Percentiles rank a stretch among this genome's conserved stretches.
These are phyloP conservation scores for Protomyctophum bolini DNA, from an alignment of 2,113 vertebrate genomes.

Conservation along the genomic window DNA sequence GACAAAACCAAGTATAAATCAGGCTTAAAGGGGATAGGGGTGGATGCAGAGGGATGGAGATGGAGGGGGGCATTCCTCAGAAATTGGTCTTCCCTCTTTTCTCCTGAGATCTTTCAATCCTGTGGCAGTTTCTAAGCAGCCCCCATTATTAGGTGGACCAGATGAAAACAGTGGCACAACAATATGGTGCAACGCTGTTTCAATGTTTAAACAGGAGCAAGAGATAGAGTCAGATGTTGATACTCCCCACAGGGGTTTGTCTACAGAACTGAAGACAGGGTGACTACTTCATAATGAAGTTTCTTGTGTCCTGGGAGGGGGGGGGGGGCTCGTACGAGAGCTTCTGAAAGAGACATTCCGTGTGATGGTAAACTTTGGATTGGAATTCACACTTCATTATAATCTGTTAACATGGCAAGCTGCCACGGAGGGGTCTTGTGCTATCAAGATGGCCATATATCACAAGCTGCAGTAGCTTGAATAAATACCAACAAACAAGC, in stretches of 20 bases:
- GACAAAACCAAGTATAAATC: too few relatives aligned
- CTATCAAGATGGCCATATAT: constrained; percentile 41
- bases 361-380: constrained; percentile 59
- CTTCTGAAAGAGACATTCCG: constrained; percentile 53
- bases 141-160: constrained; percentile 55
- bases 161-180: constrained; percentile 52
- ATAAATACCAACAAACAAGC: constrained; percentile 20
- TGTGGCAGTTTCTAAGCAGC: constrained; percentile 61
- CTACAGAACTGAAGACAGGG: constrained; percentile 57
- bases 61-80: constrained; percentile 64
- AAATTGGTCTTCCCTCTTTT: constrained; percentile 65
- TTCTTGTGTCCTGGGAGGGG: constrained; percentile 64
- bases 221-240: constrained; percentile 64
- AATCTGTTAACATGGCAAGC: constrained; percentile 52
- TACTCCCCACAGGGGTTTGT: constrained; percentile 70
- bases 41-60: not conserved
- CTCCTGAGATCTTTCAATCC: constrained; percentile 60
- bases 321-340: constrained; percentile 35
- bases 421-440: constrained; percentile 36
- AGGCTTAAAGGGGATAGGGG: too few relatives aligned
- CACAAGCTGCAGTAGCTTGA: constrained; percentile 4
- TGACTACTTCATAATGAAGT: constrained; percentile 73
- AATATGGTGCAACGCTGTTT: constrained; percentile 64
- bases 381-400: constrained; percentile 51
- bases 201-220: constrained; percentile 70